Evolutionary conservation across 1,140 invertebrate genomes (phyloP).

Genomic region (Drosophila ogumai): DNA sequence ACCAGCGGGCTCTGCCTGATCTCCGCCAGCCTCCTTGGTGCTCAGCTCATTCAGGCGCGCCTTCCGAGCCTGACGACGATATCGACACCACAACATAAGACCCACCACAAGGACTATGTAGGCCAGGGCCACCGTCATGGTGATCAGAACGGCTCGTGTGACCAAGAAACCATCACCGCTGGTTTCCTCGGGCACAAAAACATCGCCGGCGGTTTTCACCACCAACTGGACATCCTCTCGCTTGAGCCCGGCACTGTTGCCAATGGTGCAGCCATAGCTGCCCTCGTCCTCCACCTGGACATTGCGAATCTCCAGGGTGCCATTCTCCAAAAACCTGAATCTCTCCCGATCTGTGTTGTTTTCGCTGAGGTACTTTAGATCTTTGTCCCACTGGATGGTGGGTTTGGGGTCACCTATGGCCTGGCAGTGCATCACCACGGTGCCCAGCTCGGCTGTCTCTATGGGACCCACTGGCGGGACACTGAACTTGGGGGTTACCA

Average conservation of each 20-base stretch:
- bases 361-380: conserved; percentile 87
- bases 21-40: conserved; percentile 70
- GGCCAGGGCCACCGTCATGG: conserved; percentile 94
- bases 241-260: conserved; percentile 94
- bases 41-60: conserved; percentile 71
- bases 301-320: conserved; percentile 92
- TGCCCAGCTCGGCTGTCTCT: conserved; percentile 91
- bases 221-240: conserved; percentile 92
- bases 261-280: conserved; percentile 95
- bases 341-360: conserved; percentile 85
- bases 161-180: conserved; percentile 88
- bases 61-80: conserved; percentile 87
- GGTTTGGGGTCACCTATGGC: conserved; percentile 95
- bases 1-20: conserved; percentile 58
- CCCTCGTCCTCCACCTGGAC: conserved; percentile 92
- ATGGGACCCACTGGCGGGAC: conserved; percentile 91
- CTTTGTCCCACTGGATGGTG: conserved; percentile 96
- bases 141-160: conserved; percentile 95
- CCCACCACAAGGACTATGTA: conserved; percentile 96
- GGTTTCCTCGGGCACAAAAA: conserved; percentile 84
- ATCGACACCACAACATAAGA: conserved; percentile 95
- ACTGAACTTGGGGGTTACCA: conserved; percentile 93
- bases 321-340: conserved; percentile 92
- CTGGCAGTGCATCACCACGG: conserved; percentile 92
- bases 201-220: conserved; percentile 88